A percentile compares a stretch with the other conserved stretches of the same genome.
Conservation (phyloP, 1,140 invertebrate species). For the Centruroides vittatus region DNA sequence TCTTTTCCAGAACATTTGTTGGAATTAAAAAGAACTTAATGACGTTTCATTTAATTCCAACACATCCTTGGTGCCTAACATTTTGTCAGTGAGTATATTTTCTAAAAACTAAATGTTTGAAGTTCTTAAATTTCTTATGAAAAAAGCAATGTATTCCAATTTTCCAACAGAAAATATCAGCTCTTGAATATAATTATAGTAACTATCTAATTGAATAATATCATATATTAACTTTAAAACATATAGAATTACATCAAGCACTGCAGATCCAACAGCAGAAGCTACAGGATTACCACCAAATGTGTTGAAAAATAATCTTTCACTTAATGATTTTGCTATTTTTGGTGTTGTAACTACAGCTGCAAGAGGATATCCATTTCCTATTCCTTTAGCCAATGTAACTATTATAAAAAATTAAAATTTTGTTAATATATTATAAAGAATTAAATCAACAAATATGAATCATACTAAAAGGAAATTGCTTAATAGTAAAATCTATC, state of each 20-base stretch:
- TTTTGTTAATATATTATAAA: background rate
- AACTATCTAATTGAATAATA: no score
- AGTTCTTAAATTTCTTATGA: no score
- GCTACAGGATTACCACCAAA: conserved; percentile 90
- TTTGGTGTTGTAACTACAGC: conserved; percentile 80
- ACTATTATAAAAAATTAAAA: conserved; percentile 25
- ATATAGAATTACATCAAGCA: conserved; percentile 55
- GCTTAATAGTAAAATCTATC: background rate
- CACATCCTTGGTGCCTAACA: no score
- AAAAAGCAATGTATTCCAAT: no score
- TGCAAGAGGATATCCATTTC: conserved; percentile 85
- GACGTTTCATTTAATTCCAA: no score
- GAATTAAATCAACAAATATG: background rate
- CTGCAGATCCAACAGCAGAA: conserved; percentile 68
- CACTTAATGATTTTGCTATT: conserved; percentile 57
- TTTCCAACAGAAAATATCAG: no score
- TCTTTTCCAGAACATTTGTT: no score
- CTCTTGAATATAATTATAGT: no score
- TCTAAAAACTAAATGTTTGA: no score
- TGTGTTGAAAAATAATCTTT: conserved; percentile 85
- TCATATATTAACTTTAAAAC: background rate
- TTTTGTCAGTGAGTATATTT: no score
- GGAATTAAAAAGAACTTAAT: no score
- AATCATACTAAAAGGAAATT: background rate
- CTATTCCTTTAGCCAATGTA: conserved; percentile 43